Percentiles rank a stretch among this genome's conserved stretches.
Evolutionary conservation across 2,888 invertebrate genomes (phyloP).

Genomic region (Limulus polyphemus): DNA sequence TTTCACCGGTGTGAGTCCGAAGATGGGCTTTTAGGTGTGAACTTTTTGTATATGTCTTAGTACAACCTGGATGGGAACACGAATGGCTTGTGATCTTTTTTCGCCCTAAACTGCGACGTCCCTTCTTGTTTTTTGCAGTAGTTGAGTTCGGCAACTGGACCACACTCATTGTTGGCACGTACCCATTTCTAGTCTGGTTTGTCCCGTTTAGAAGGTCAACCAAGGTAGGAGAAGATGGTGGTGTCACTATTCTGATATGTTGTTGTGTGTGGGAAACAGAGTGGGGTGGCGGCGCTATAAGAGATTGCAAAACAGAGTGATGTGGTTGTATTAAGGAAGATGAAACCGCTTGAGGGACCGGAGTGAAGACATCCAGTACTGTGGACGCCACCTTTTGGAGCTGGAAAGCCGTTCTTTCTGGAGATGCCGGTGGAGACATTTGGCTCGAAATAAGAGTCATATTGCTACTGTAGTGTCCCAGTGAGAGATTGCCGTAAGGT

Average conservation of each 20-base stretch:
- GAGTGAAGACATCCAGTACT: conserved; percentile 3
- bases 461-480: no score
- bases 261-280: conserved; percentile 30
- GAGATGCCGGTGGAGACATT: conserved; percentile 26
- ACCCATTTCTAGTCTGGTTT: conserved; percentile 3
- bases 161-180: neutral
- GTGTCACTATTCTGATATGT: conserved; percentile 39
- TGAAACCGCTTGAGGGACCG: conserved; percentile 1
- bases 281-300: neutral
- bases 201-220: conserved; percentile 33
- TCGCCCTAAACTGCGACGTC: conserved; percentile 34
- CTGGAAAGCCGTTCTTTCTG: conserved; percentile 19
- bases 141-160: no score
- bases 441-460: conserved; percentile 17
- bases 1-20: conserved; percentile 51
- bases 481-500: no score
- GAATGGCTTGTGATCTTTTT: conserved; percentile 44
- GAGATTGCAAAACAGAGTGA: neutral
- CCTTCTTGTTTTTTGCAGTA: conserved; percentile 14
- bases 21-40: conserved; percentile 51
- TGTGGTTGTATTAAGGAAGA: no score
- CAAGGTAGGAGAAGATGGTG: conserved; percentile 44
- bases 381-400: conserved; percentile 1
- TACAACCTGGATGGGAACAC: conserved; percentile 46
- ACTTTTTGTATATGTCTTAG: conserved; percentile 49